phyloP scores from a whole-genome alignment of 1,140 invertebrate genomes.

The Campodea augens region DNA sequence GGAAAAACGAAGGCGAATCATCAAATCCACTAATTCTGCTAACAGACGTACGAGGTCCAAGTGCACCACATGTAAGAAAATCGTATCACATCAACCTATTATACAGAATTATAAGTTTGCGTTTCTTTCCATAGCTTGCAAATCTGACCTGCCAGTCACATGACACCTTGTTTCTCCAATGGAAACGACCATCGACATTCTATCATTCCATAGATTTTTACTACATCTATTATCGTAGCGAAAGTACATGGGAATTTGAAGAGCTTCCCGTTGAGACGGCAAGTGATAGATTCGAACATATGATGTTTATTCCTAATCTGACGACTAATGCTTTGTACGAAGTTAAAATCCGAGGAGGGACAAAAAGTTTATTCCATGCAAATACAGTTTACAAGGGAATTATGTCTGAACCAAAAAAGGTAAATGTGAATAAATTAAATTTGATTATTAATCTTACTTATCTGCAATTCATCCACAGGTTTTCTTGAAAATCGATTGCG shows the following conservation, averaged over 20 bases:
- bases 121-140: no score
- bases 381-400: slow-evolving; percentile 42
- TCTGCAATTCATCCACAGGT: no score
- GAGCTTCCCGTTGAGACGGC: slow-evolving; percentile 38
- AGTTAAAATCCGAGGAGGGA: slow-evolving; percentile 47
- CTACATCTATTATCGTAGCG: slow-evolving; percentile 45
- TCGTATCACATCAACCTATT: no score
- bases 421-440: no score
- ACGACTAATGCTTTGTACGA: slow-evolving; percentile 54
- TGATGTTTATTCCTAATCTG: slow-evolving; percentile 46
- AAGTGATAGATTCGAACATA: slow-evolving; percentile 35
- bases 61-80: slow-evolving; percentile 47
- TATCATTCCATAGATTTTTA: slow-evolving; percentile 60
- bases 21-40: slow-evolving; percentile 48
- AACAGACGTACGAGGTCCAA: slow-evolving; percentile 64
- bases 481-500: slow-evolving; percentile 46
- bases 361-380: slow-evolving; percentile 41
- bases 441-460: no score
- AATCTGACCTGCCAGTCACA: slow-evolving; percentile 61
- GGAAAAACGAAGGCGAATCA: slow-evolving; percentile 46
- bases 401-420: slow-evolving; percentile 37
- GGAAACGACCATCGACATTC: slow-evolving; percentile 50
- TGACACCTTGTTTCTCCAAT: slow-evolving; percentile 56
- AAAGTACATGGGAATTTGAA: slow-evolving; percentile 34
- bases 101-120: no score